Conservation (phyloP, 1,140 invertebrate genomes). For the Capitella teleta region DNA sequence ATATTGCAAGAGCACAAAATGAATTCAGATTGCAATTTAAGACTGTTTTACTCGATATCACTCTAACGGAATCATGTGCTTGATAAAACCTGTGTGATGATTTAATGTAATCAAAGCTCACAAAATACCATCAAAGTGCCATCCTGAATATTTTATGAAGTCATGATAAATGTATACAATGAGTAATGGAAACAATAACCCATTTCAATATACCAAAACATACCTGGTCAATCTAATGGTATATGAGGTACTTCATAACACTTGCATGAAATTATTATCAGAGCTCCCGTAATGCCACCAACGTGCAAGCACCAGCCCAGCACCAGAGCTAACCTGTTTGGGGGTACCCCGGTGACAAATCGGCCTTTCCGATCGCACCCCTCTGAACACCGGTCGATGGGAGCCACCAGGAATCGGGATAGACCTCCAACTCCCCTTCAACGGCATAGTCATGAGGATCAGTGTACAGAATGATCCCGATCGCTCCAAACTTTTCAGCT, state of each 20-base stretch:
- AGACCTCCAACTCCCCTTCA: constrained; percentile 23
- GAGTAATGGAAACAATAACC: neutral
- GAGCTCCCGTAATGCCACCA: neutral
- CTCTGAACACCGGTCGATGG: constrained; percentile 43
- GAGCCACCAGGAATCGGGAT: constrained; percentile 43
- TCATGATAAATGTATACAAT: neutral
- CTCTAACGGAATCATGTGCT: too few relatives aligned
- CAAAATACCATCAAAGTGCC: too few relatives aligned
- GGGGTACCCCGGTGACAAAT: constrained; percentile 45
- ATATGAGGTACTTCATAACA: neutral
- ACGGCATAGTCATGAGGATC: constrained; percentile 46
- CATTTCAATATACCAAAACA: neutral
- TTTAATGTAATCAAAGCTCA: too few relatives aligned
- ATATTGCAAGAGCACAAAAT: too few relatives aligned
- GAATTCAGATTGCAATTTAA: too few relatives aligned
- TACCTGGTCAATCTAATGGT: neutral
- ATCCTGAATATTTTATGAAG: neutral
- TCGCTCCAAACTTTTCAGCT: constrained; percentile 35
- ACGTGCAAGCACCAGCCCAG: neutral
- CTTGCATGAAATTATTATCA: neutral
- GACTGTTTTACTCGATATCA: too few relatives aligned
- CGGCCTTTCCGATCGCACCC: constrained; percentile 22
- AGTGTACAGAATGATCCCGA: constrained; percentile 44
- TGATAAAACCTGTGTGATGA: too few relatives aligned
- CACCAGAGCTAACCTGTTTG: constrained; percentile 24